phyloP scores from a whole-genome alignment of 2,888 invertebrate species.

The Zygaena filipendulae region DNA sequence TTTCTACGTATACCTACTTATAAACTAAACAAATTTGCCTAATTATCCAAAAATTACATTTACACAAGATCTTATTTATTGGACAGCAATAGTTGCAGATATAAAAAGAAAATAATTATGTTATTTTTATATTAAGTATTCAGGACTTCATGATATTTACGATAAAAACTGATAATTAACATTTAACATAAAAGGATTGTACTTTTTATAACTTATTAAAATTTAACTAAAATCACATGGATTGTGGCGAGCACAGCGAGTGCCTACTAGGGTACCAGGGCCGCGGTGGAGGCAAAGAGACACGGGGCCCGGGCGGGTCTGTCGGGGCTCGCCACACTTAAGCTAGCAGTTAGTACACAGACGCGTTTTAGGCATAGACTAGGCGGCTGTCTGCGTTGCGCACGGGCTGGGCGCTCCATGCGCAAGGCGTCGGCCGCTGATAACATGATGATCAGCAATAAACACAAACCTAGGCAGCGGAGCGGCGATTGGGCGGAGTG shows the following conservation, averaged over 20 bases:
- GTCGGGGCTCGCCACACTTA: constrained; percentile 24
- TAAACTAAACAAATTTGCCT: too few relatives aligned
- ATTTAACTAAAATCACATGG: constrained; percentile 64
- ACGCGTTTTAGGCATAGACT: constrained; percentile 34
- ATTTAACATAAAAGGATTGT: too few relatives aligned
- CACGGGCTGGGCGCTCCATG: constrained; percentile 7
- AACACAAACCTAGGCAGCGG: constrained; percentile 64
- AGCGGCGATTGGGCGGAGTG: constrained; percentile 40
- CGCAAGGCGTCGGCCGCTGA: constrained; percentile 34
- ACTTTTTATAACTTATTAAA: too few relatives aligned
- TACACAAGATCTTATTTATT: too few relatives aligned
- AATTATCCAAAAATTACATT: too few relatives aligned
- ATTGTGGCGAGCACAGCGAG: constrained; percentile 22
- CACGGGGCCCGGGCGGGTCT: constrained; percentile 47
- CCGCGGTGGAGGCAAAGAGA: constrained; percentile 19
- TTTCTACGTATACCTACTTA: too few relatives aligned
- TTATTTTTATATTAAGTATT: too few relatives aligned
- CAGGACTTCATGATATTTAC: too few relatives aligned
- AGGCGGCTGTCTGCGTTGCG: constrained; percentile 31
- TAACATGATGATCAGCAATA: constrained; percentile 47
- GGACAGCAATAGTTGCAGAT: too few relatives aligned
- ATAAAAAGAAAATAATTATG: too few relatives aligned
- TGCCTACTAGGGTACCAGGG: constrained; percentile 31
- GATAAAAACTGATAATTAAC: too few relatives aligned
- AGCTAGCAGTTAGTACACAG: constrained; percentile 56